Conservation (phyloP, 1,140 invertebrate genomes). For the Megathymus violae region DNA sequence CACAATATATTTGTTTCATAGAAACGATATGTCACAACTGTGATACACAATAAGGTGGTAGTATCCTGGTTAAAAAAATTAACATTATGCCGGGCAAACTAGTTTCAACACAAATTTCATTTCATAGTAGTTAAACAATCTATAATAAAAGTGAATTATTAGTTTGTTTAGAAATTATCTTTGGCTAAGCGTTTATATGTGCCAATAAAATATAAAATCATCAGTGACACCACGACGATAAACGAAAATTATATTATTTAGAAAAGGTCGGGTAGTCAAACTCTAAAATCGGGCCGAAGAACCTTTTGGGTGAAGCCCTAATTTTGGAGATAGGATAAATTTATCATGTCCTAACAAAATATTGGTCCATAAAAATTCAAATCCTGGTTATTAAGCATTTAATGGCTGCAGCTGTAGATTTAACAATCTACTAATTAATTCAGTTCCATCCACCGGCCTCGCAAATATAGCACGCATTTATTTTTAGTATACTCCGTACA, state of each 20-base stretch:
- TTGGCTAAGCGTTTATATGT: not conserved
- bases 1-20: too few relatives aligned
- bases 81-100: too few relatives aligned
- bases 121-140: too few relatives aligned
- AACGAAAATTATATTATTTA: constrained; percentile 20
- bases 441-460: constrained; percentile 14
- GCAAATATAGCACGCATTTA: constrained; percentile 9
- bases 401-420: constrained; percentile 21
- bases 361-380: constrained; percentile 32
- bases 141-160: not conserved
- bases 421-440: constrained; percentile 34
- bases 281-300: not conserved
- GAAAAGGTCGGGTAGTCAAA: constrained; percentile 22
- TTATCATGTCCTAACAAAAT: constrained; percentile 35
- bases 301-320: constrained; percentile 1
- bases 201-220: constrained; percentile 24
- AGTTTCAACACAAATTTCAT: too few relatives aligned
- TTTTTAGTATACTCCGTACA: not conserved
- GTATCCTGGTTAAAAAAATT: too few relatives aligned
- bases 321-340: constrained; percentile 28
- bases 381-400: constrained; percentile 25
- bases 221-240: constrained; percentile 14
- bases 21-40: too few relatives aligned
- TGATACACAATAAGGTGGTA: too few relatives aligned
- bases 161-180: constrained; percentile 1